Percentiles rank a stretch among this genome's conserved stretches.
phyloP scores from a whole-genome alignment of 1,140 invertebrate species.

The Cherax quadricarinatus region DNA sequence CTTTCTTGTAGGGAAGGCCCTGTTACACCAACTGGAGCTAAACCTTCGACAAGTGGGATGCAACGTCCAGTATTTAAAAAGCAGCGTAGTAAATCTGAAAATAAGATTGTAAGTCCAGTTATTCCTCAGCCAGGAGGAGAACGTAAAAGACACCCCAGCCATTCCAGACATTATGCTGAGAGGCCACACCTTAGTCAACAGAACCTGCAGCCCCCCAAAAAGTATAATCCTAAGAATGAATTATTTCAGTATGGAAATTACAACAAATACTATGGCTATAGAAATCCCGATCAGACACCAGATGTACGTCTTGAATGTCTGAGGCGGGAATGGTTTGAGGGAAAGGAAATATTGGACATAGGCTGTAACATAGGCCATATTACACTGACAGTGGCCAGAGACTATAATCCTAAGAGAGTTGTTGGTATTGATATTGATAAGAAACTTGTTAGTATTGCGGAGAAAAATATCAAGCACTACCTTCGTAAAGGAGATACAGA shows the following conservation, averaged over 20 bases:
- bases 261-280: constrained; percentile 96
- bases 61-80: constrained; percentile 69
- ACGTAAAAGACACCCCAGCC: constrained; percentile 77
- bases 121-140: constrained; percentile 90
- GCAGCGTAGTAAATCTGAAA: constrained; percentile 61
- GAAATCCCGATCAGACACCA: constrained; percentile 87
- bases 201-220: constrained; percentile 50
- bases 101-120: constrained; percentile 95
- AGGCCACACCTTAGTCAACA: constrained; percentile 48
- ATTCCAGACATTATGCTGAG: constrained; percentile 54
- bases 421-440: constrained; percentile 97
- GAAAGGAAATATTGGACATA: constrained; percentile 96
- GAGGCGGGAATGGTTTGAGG: constrained; percentile 89
- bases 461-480: constrained; percentile 89
- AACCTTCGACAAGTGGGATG: constrained; percentile 40
- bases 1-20: constrained; percentile 10
- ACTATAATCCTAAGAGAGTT: constrained; percentile 89
- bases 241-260: constrained; percentile 97
- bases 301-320: constrained; percentile 91
- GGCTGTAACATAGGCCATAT: constrained; percentile 98
- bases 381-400: constrained; percentile 87
- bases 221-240: constrained; percentile 80
- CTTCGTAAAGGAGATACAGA: constrained; percentile 75
- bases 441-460: constrained; percentile 88
- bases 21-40: constrained; percentile 50